Evolutionary conservation across 2,888 invertebrate genomes (phyloP), one percentile per base, ranked within the genome.

Genomic region (Andrena chrysosceles): DNA sequence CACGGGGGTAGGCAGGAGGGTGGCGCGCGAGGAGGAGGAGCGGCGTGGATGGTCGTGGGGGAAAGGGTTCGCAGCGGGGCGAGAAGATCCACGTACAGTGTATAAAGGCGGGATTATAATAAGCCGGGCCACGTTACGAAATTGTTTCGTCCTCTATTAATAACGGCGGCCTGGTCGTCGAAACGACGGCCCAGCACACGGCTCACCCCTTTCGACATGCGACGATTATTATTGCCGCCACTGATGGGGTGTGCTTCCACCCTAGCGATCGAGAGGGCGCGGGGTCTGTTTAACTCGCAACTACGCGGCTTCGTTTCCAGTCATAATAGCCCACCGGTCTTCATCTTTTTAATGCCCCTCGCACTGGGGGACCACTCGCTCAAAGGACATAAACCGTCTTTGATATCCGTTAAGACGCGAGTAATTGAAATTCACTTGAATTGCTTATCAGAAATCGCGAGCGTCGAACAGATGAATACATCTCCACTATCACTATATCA

Each of bases 71-170:
- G 85, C 72, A 84, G 54, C 80, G 81, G 71, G 69, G 85, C 77
- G 87, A 88, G 67, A 90, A 88, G 85, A 80, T 78, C 35, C 64
- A 49, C 35, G 49, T 59, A 64, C n/a, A 68, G 60, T 74, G 89
- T 87, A 89, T 85, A 89, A 77, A 85, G 85, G 82, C 71, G 75
- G 91, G 92, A 92, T 92, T 91, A 92, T 91, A 91, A 91, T 91
- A 91, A 92, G 91, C 91, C 89, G 85, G 86, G 88, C 86, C 78
- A 84, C 88, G 89, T 88, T 88, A 90, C 91, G 89, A 91, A 92
- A 92, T 91, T 91, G 91, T 92, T 92, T 92, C 91, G 90, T 91
- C 90, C 91, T 89, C 87, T 88, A 90, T 90, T 91, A 90, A 90
- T 90, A 91, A 90, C 87, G 72, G 64, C 64, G 77, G 71, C 52